Base-by-base conservation (phyloP, 2,113 vertebrate genomes). In the Equus przewalskii region DNA sequence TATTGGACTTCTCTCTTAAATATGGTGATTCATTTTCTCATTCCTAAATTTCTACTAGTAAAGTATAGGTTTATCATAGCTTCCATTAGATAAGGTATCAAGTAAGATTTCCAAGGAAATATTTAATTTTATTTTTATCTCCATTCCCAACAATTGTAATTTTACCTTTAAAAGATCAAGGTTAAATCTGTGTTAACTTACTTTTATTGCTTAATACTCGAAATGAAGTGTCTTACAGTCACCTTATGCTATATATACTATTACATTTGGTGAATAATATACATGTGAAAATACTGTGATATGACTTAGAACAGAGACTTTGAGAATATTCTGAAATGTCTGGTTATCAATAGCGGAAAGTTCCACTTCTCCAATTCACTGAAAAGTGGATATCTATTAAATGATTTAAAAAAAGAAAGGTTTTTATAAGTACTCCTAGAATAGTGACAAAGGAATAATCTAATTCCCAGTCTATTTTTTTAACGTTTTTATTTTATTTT, bases 261-360 rank as follows among this genome's bases (percentile, higher is more conserved):
- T 69, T 90, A 56, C 56, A 36, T 51, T 91, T 62, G n/a, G 81
- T 44, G 30, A 87, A 69, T 69, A 44, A 76, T 76, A 5, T 18
- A 44, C 12, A 62, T 60, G 22, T 83, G n/a, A 93, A 86, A 95
- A 93, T 46, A 87, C 6, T 54, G 28, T 60, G 54, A n/a, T 78
- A 60, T 69, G 49, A 49, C 58, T 41, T 88, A 75, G 82, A 64
- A 67, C 33, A 90, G 21, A 94, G 73, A 60, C 28, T 79, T n/a
- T 67, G 41, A 81, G 82, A 92, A 88, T 51, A 93, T 49, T 67
- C 67, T 67, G 26, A 82, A 87, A 94, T 91, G 28, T n/a, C 19
- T 95, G 36, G 18, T 79, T 90, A 84, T 41, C 22, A 80, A 72
- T 19, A 62, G 28, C 44, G 83, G n/a, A 83, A 72, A 93, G n/a